Evolutionary conservation across 2,888 invertebrate species (phyloP).

Genomic region (Balanococcus diminutus): DNA sequence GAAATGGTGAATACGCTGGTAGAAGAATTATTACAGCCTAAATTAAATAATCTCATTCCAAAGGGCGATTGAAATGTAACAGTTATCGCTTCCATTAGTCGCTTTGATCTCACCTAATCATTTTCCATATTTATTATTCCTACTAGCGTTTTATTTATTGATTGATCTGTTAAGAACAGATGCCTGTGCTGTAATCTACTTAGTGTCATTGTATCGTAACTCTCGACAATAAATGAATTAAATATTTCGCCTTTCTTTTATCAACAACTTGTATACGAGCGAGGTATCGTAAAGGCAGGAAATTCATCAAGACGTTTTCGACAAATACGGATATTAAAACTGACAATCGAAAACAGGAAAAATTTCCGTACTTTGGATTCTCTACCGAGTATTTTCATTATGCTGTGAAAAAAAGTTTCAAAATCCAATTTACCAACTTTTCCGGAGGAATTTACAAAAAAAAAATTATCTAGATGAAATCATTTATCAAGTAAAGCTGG

Average conservation of each 20-base stretch:
- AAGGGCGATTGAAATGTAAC: slow-evolving; percentile 36
- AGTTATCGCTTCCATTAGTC: background rate
- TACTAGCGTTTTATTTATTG: background rate
- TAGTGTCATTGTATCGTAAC: background rate
- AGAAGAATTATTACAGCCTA: slow-evolving; percentile 80
- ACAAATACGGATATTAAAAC: slow-evolving; percentile 24
- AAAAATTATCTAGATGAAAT: slow-evolving; percentile 31
- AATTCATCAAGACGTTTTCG: slow-evolving; percentile 16
- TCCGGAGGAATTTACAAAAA: background rate
- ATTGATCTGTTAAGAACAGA: background rate
- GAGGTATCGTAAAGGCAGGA: background rate
- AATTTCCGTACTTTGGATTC: background rate
- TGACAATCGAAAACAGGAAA: background rate
- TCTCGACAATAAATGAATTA: slow-evolving; percentile 20
- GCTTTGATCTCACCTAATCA: slow-evolving; percentile 20
- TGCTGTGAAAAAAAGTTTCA: slow-evolving; percentile 22
- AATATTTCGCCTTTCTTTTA: background rate
- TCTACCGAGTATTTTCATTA: background rate
- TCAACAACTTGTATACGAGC: background rate
- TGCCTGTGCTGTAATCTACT: background rate
- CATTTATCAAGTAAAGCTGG: slow-evolving; percentile 28
- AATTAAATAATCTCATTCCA: slow-evolving; percentile 67
- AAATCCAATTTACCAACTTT: slow-evolving; percentile 13
- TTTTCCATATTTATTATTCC: slow-evolving; percentile 27
- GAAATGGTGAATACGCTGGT: slow-evolving; percentile 80